A percentile compares a stretch with the other conserved stretches of the same genome.
phyloP scores from a whole-genome alignment of 2,113 vertebrate species.

The Megaceryle torquata region DNA sequence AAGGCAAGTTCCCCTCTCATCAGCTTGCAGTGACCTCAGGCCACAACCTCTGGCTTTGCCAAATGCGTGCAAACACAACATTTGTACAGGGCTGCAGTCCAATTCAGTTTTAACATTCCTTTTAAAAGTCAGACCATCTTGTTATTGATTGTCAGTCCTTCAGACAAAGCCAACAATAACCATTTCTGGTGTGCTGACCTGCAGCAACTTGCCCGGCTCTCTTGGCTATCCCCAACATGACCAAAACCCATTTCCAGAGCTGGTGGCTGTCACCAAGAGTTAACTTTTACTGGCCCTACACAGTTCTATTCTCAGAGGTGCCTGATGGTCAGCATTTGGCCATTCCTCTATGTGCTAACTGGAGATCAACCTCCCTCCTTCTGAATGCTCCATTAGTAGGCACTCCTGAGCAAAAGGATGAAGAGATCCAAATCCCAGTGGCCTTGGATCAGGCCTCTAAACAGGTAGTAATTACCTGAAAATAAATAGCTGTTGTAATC shows the following conservation, averaged over 20 bases:
- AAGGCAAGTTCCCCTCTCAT: not conserved
- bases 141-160: not conserved
- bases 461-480: not conserved
- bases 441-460: not conserved
- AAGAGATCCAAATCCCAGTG: not conserved
- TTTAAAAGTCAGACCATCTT: not conserved
- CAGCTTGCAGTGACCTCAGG: not conserved
- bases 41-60: constrained; percentile 10
- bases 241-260: not conserved
- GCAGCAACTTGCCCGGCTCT: not conserved
- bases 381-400: not conserved
- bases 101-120: not conserved
- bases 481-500: not conserved
- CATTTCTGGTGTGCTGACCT: not conserved
- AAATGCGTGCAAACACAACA: not conserved
- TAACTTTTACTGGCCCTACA: not conserved
- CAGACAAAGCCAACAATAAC: not conserved
- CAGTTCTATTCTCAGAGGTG: not conserved
- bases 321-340: not conserved
- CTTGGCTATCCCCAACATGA: not conserved
- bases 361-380: not conserved
- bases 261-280: not conserved
- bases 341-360: not conserved
- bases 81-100: not conserved
- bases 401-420: not conserved